Percentiles rank a stretch among this genome's conserved stretches.
phyloP scores from a whole-genome alignment of 2,888 invertebrate genomes.

The Epistrophe grossulariae region DNA sequence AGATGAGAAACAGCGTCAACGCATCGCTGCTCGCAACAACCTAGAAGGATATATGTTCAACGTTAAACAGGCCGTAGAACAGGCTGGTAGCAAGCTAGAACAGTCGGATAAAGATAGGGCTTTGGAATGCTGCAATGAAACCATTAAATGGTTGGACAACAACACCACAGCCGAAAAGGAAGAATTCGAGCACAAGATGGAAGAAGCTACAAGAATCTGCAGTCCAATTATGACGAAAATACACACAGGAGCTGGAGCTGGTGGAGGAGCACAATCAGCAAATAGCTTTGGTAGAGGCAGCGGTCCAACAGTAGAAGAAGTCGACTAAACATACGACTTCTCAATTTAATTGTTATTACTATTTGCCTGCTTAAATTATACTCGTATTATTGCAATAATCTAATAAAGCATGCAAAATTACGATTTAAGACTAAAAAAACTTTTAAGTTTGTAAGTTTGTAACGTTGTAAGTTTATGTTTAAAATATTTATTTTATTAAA shows the following conservation, averaged over 20 bases:
- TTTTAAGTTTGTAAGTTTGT: too few species aligned
- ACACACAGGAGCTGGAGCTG: slow-evolving; percentile 77
- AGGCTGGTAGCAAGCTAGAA: slow-evolving; percentile 87
- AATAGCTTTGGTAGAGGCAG: slow-evolving; percentile 87
- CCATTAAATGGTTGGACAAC: slow-evolving; percentile 89
- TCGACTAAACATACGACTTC: slow-evolving; percentile 82
- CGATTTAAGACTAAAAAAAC: too few species aligned
- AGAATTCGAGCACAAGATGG: slow-evolving; percentile 87
- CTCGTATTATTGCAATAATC: not conserved
- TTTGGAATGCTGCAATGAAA: slow-evolving; percentile 87
- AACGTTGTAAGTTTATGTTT: too few species aligned
- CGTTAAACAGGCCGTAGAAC: slow-evolving; percentile 88
- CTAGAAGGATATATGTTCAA: slow-evolving; percentile 89
- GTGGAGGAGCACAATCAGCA: slow-evolving; percentile 72
- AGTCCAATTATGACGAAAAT: slow-evolving; percentile 85
- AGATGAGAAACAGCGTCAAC: slow-evolving; percentile 88
- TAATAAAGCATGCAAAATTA: not conserved
- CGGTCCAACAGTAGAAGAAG: slow-evolving; percentile 81
- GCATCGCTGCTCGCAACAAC: slow-evolving; percentile 88
- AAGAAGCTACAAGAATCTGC: slow-evolving; percentile 82
- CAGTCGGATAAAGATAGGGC: slow-evolving; percentile 89
- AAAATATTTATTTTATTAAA: too few species aligned
- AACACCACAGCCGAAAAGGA: slow-evolving; percentile 91
- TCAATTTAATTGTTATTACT: slow-evolving; percentile 83
- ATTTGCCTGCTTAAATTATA: not conserved